Conservation (phyloP, 2,113 vertebrate species). For the Sterna hirundo region DNA sequence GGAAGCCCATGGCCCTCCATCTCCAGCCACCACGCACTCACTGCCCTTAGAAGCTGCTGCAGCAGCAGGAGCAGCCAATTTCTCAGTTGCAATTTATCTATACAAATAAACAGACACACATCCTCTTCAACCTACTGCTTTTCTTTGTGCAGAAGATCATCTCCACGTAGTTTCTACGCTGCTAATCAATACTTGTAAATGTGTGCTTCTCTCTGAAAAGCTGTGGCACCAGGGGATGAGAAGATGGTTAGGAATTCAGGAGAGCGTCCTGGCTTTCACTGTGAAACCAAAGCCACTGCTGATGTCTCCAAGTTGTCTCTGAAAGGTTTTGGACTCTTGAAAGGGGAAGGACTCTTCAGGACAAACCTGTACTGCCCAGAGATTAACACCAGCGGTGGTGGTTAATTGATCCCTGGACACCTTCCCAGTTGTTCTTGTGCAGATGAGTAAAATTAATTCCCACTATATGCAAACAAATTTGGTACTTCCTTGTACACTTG, state of each 20-base stretch:
- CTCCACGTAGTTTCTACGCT: neutral
- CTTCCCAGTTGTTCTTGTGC: neutral
- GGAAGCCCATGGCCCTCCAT: neutral
- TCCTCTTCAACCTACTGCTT: neutral
- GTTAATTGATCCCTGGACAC: neutral
- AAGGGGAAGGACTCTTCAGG: neutral
- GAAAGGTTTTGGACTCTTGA: neutral
- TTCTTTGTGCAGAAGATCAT: neutral
- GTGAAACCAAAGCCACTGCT: neutral
- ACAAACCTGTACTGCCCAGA: neutral
- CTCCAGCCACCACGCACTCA: neutral
- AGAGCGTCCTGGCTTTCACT: neutral
- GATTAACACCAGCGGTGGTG: neutral
- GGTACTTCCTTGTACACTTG: neutral
- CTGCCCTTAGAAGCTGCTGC: neutral
- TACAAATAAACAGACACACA: neutral
- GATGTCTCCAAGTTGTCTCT: neutral
- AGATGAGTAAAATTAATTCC: neutral
- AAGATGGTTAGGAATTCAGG: neutral
- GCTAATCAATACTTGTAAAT: neutral
- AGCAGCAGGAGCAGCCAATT: neutral
- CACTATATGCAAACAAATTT: neutral
- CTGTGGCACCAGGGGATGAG: neutral
- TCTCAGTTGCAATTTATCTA: neutral
- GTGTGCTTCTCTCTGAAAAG: neutral